Evolutionary conservation across 2,888 invertebrate genomes (phyloP).

Genomic region (Stramonita haemastoma): DNA sequence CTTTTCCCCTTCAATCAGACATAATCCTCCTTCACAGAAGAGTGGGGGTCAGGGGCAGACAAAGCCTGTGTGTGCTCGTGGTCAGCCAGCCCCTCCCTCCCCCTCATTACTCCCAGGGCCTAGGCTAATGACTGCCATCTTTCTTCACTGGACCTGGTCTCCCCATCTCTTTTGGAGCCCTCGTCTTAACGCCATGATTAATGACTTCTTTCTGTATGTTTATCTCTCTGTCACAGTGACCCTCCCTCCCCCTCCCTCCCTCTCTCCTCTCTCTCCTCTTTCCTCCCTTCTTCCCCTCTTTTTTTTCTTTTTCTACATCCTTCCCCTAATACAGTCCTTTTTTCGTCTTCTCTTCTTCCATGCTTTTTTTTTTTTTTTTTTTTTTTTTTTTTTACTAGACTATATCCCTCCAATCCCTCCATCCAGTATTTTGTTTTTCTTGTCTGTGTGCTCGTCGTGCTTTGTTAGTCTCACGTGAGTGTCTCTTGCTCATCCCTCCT

Average conservation of each 20-base stretch:
- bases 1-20: conserved; percentile 16
- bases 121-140: conserved; percentile 17
- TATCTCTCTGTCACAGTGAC: background rate
- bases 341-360: too few relatives aligned
- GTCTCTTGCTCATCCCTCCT: too few relatives aligned
- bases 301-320: too few relatives aligned
- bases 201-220: background rate
- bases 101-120: conserved; percentile 2
- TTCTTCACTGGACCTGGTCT: background rate
- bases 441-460: too few relatives aligned
- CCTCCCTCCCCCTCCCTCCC: background rate
- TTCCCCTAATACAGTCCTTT: too few relatives aligned
- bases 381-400: too few relatives aligned
- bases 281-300: background rate
- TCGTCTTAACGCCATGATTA: background rate
- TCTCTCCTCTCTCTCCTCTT: background rate
- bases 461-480: too few relatives aligned
- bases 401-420: too few relatives aligned
- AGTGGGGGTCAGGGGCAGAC: conserved; percentile 17
- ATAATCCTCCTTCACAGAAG: conserved; percentile 8
- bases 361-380: too few relatives aligned
- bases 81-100: background rate
- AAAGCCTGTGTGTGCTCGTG: background rate
- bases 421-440: too few relatives aligned
- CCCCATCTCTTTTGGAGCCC: background rate